Percentiles rank a stretch among this genome's conserved stretches.
These are phyloP conservation scores for Dromiciops gliroides DNA, from an alignment of 2,113 vertebrate genomes.

Conservation along the genomic window DNA sequence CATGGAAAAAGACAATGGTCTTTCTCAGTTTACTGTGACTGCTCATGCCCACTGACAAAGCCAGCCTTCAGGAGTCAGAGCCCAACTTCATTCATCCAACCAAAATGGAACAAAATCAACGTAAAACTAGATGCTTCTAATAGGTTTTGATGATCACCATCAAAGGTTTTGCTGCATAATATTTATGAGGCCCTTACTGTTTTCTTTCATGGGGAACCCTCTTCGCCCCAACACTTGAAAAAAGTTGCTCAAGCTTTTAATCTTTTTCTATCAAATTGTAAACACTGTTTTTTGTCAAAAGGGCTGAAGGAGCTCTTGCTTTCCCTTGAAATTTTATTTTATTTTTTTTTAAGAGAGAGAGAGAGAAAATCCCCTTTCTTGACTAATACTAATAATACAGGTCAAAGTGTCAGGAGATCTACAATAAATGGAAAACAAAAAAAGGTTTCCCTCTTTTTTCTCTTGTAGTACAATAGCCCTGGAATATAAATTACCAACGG, in stretches of 20 bases:
- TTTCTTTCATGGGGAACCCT: slow-evolving; percentile 73
- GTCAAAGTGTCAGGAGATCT: slow-evolving; percentile 87
- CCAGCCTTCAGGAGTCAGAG: not conserved
- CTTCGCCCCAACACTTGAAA: slow-evolving; percentile 49
- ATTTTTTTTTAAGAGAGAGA: slow-evolving; percentile 57
- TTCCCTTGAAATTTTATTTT: slow-evolving; percentile 84
- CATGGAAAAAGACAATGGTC: not conserved
- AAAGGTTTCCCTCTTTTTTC: slow-evolving; percentile 80
- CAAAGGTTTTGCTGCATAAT: slow-evolving; percentile 77
- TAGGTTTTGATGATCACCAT: slow-evolving; percentile 76
- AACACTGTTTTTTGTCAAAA: slow-evolving; percentile 83
- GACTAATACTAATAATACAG: slow-evolving; percentile 87
- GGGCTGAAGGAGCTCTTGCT: slow-evolving; percentile 79
- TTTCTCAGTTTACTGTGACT: not conserved
- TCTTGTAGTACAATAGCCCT: slow-evolving; percentile 82
- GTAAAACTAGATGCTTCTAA: slow-evolving; percentile 47
- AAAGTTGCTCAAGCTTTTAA: slow-evolving; percentile 81
- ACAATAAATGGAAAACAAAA: slow-evolving; percentile 87
- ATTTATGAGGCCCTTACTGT: slow-evolving; percentile 73
- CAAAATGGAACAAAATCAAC: not conserved
- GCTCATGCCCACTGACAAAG: not conserved
- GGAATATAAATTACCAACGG: slow-evolving; percentile 86
- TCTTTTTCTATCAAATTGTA: slow-evolving; percentile 81
- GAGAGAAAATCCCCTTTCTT: slow-evolving; percentile 83
- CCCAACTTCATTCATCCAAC: not conserved